phyloP scores from a whole-genome alignment of 1,140 invertebrate genomes.

The Drosophila quadrilineata region DNA sequence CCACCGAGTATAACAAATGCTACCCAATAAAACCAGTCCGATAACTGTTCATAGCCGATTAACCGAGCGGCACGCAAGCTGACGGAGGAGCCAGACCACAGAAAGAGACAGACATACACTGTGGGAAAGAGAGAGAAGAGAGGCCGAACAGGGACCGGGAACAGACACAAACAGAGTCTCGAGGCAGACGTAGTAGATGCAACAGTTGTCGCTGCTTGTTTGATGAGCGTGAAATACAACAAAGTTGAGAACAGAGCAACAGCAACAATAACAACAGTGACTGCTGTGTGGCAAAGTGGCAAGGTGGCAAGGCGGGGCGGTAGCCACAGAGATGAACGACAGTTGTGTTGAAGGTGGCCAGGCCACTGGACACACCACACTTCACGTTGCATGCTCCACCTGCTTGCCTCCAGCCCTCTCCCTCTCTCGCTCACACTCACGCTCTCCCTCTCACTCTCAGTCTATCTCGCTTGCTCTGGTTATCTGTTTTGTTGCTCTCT shows the following conservation, averaged over 20 bases:
- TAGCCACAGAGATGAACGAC: slow-evolving; percentile 34
- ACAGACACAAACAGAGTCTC: not conserved
- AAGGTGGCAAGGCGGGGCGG: slow-evolving; percentile 15
- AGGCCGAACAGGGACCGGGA: too few relatives aligned
- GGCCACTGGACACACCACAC: slow-evolving; percentile 30
- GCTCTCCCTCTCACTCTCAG: not conserved
- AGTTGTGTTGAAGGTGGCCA: slow-evolving; percentile 48
- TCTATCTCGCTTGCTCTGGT: not conserved
- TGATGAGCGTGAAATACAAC: slow-evolving; percentile 77
- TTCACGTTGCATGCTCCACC: not conserved
- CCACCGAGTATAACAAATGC: slow-evolving; percentile 56
- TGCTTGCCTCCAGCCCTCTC: not conserved
- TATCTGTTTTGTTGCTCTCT: too few relatives aligned
- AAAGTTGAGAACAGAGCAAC: slow-evolving; percentile 52
- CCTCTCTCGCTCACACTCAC: not conserved
- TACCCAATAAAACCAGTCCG: slow-evolving; percentile 69
- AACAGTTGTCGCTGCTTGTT: slow-evolving; percentile 69
- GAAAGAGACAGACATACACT: too few relatives aligned
- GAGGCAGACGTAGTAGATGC: slow-evolving; percentile 35
- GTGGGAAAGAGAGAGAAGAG: not conserved
- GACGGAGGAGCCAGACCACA: slow-evolving; percentile 34
- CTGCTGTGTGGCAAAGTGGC: slow-evolving; percentile 28
- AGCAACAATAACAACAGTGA: slow-evolving; percentile 35
- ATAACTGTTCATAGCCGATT: slow-evolving; percentile 77
- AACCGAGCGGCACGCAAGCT: slow-evolving; percentile 65